Base-by-base conservation (phyloP, 2,113 vertebrate species). In the Microcebus lehilahytsara region DNA sequence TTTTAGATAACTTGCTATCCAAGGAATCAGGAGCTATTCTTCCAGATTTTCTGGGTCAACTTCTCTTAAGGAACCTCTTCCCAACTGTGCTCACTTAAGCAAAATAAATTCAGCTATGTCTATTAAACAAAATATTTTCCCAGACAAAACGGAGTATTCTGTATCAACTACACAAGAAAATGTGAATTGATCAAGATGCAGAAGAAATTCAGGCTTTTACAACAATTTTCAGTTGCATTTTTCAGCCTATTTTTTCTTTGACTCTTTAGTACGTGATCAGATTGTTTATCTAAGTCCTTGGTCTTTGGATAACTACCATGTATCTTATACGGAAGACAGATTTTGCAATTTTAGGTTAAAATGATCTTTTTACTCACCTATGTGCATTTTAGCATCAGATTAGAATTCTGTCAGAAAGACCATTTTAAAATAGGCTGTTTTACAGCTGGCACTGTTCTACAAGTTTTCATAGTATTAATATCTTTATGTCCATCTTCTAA, bases 61-160 rank as follows among this genome's bases (percentile, higher is more conserved):
- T 93, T 95, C 75, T 95, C 13, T 89, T 69, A 89, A 93, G 79
- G 37, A 20, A 75, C 25, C 4, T 94, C 37, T 78, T 94, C 75
- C 91, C 85, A n/a, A 86, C 92, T 97, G 87, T 92, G 84, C 83
- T 93, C 85, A 93, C 42, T 91, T 95, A 93, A 84, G 62, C 85
- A 93, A 95, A 96, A 84, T 80, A 96, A 93, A 72, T 69, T 86
- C 56, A 96, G 20, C 46, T 83, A 49, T 94, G 58, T 53, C 60
- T 93, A 27, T 80, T 79, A 72, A 22, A 58, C 17, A 77, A 85
- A 83, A 74, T 91, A 74, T 74, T 79, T 96, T 94, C 71, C 32
- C 72, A 86, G 25, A n/a, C 20, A 34, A 58, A 88, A 93, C 60
- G 16, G 20, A 4, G 8, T 42, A 56, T 69, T 85, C n/a, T 91